Evolutionary conservation across 1,140 invertebrate species (phyloP).

Genomic region (Neotoxoptera formosana): DNA sequence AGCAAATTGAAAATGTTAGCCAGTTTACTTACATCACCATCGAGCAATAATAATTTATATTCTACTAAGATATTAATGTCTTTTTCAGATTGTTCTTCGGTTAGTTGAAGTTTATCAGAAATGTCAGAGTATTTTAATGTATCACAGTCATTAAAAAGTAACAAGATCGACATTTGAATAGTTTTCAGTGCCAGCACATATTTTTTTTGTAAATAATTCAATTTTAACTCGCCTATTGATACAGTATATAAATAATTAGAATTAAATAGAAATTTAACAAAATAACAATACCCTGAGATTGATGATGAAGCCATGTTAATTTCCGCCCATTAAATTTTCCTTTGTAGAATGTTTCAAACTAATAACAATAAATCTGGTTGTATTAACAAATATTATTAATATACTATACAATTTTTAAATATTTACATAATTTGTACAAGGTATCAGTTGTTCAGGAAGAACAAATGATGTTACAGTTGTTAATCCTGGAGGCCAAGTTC

Average conservation of each 20-base stretch:
- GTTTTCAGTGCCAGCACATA: conserved; percentile 94
- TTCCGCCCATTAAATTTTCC: conserved; percentile 93
- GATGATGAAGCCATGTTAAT: conserved; percentile 95
- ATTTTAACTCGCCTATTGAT: conserved; percentile 72
- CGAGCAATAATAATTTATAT: conserved; percentile 68
- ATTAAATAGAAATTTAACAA: not conserved
- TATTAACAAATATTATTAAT: not conserved
- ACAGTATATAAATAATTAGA: conserved; percentile 13
- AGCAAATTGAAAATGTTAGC: not conserved
- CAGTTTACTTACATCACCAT: conserved; percentile 51
- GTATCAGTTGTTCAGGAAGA: conserved; percentile 89
- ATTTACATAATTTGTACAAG: conserved; percentile 77
- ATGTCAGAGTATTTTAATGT: conserved; percentile 76
- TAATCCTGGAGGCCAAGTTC: conserved; percentile 94
- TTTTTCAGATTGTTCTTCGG: conserved; percentile 81
- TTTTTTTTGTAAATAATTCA: conserved; percentile 79
- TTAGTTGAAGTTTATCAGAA: conserved; percentile 77
- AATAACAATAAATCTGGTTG: conserved; percentile 57
- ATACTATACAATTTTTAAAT: conserved; percentile 32
- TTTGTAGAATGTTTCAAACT: conserved; percentile 96
- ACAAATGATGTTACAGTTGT: conserved; percentile 82
- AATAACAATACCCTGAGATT: conserved; percentile 75
- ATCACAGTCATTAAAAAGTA: conserved; percentile 85
- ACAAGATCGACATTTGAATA: conserved; percentile 92
- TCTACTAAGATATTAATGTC: conserved; percentile 84